Conservation (phyloP, 1,140 invertebrate genomes). For the Hormaphis cornu region DNA sequence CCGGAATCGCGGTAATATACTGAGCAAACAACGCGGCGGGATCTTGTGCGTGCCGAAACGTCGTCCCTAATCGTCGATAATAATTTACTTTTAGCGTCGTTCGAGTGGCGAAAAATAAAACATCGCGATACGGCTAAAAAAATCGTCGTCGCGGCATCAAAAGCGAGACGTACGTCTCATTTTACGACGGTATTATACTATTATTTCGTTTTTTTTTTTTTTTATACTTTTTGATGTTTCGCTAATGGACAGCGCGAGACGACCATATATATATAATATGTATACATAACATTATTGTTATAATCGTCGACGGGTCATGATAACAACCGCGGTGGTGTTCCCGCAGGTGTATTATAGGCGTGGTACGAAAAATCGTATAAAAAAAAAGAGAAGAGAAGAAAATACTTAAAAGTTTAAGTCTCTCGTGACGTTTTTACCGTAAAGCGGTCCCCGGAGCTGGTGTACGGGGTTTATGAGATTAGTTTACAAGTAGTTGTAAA, state of each 20-base stretch:
- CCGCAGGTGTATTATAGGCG: background rate
- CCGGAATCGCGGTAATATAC: no score
- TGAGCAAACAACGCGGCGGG: no score
- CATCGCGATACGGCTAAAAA: background rate
- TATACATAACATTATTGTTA: background rate
- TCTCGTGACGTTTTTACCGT: slow-evolving; percentile 5
- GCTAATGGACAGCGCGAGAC: slow-evolving; percentile 1
- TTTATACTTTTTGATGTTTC: background rate
- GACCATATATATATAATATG: background rate
- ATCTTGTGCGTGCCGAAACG: background rate
- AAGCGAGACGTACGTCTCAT: no score
- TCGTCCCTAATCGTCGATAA: slow-evolving; percentile 11
- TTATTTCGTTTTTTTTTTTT: background rate
- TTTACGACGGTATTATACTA: slow-evolving; percentile 19
- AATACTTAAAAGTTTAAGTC: background rate
- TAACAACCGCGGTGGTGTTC: slow-evolving; percentile 6
- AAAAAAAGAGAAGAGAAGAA: background rate
- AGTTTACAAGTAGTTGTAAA: slow-evolving; percentile 16
- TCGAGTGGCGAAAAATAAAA: background rate
- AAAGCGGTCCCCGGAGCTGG: slow-evolving; percentile 10
- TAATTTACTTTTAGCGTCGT: slow-evolving; percentile 8
- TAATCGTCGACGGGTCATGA: background rate
- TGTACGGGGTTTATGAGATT: slow-evolving; percentile 6
- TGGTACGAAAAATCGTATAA: slow-evolving; percentile 12
- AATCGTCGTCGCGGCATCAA: background rate